A percentile compares a stretch with the other conserved stretches of the same genome.
These are phyloP conservation scores for Piaya cayana DNA, from an alignment of 2,113 vertebrate genomes.

Conservation along the genomic window DNA sequence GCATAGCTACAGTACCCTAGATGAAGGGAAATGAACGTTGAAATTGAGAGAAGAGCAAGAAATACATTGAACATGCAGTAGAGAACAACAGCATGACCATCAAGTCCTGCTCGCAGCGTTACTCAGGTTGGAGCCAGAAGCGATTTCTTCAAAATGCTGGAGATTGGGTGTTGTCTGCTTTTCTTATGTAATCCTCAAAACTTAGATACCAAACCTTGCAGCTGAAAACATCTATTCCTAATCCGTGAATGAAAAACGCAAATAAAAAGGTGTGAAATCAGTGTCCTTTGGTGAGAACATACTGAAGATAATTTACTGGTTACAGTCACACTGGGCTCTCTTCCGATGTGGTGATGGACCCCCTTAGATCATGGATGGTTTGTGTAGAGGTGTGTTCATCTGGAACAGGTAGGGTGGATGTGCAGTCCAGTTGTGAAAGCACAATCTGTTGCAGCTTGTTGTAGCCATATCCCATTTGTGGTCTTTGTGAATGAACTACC, in stretches of 20 bases:
- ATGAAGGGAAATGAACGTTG: neutral
- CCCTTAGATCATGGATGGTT: neutral
- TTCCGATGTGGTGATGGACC: slow-evolving; percentile 35
- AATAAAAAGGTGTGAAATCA: neutral
- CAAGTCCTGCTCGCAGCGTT: slow-evolving; percentile 21
- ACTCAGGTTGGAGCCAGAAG: slow-evolving; percentile 12
- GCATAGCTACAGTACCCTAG: neutral
- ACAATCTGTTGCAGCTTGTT: neutral
- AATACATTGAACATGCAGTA: neutral
- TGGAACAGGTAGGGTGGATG: neutral
- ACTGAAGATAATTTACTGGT: neutral
- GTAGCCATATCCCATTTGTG: neutral
- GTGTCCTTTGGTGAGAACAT: neutral
- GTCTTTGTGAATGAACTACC: neutral
- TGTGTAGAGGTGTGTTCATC: neutral
- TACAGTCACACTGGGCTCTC: neutral
- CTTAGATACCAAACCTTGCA: neutral
- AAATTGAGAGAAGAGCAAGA: neutral
- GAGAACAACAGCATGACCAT: slow-evolving; percentile 48
- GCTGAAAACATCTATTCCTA: neutral
- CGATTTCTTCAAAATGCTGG: neutral
- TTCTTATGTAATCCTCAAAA: neutral
- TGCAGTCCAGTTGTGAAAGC: neutral
- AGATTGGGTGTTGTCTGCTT: neutral
- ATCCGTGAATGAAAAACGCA: neutral